phyloP scores from a whole-genome alignment of 2,888 invertebrate genomes.

The Cosmorhoe ocellata region DNA sequence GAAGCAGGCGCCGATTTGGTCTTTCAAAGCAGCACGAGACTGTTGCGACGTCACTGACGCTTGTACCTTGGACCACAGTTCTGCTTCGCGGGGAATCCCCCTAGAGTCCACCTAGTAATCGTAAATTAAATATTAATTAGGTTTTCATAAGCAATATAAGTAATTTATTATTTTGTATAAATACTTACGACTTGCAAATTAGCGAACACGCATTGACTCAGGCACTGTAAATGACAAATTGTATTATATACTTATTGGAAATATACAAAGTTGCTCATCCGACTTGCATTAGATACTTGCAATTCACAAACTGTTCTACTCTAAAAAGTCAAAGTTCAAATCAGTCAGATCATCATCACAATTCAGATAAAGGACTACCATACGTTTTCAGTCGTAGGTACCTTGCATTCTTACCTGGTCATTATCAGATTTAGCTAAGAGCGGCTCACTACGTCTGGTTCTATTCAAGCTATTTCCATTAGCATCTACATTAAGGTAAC shows the following conservation, averaged over 20 bases:
- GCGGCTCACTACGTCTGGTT: slow-evolving; percentile 55
- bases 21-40: slow-evolving; percentile 58
- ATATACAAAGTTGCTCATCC: no score
- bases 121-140: no score
- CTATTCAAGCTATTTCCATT: slow-evolving; percentile 38
- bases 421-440: slow-evolving; percentile 52
- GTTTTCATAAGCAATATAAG: no score
- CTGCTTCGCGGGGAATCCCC: slow-evolving; percentile 72
- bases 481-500: slow-evolving; percentile 26
- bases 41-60: slow-evolving; percentile 69
- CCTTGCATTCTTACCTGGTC: slow-evolving; percentile 72
- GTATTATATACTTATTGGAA: no score
- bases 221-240: slow-evolving; percentile 61
- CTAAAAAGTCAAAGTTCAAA: no score
- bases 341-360: no score
- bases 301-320: no score
- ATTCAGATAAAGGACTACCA: no score
- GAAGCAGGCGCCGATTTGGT: slow-evolving; percentile 72
- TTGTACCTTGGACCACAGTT: slow-evolving; percentile 70
- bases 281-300: no score
- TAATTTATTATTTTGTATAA: background rate
- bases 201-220: slow-evolving; percentile 78
- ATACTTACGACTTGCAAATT: slow-evolving; percentile 76
- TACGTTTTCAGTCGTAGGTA: no score
- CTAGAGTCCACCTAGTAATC: slow-evolving; percentile 62